These are phyloP conservation scores for Alloplasta piceator DNA, from an alignment of 2,888 invertebrate species.

Conservation along the genomic window DNA sequence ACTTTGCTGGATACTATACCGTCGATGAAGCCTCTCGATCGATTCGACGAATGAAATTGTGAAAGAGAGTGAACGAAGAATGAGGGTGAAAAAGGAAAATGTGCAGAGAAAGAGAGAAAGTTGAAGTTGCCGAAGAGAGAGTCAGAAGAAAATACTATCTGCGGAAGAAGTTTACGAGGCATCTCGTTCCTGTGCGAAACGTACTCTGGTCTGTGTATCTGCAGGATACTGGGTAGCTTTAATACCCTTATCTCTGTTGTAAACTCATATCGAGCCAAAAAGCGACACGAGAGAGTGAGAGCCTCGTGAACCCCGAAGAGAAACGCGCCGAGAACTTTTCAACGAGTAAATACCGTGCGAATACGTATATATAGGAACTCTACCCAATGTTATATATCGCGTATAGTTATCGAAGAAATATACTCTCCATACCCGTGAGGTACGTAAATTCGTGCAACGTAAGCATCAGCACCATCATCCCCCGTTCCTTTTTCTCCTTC, in stretches of 20 bases:
- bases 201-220: not conserved
- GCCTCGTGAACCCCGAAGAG: not conserved
- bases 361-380: constrained; percentile 31
- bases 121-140: constrained; percentile 59
- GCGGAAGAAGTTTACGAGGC: constrained; percentile 71
- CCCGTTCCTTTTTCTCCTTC: constrained; percentile 36
- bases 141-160: constrained; percentile 44
- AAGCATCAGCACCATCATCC: constrained; percentile 44
- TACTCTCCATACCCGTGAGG: constrained; percentile 18
- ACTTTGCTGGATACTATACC: constrained; percentile 62
- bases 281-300: constrained; percentile 5
- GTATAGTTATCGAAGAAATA: constrained; percentile 32
- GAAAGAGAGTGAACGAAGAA: constrained; percentile 46
- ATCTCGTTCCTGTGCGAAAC: constrained; percentile 48
- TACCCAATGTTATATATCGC: constrained; percentile 21
- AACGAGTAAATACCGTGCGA: constrained; percentile 40
- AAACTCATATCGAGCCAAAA: constrained; percentile 74
- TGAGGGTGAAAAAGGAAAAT: constrained; percentile 82
- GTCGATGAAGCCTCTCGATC: constrained; percentile 78
- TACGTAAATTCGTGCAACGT: constrained; percentile 56
- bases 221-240: constrained; percentile 66
- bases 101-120: constrained; percentile 80
- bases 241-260: constrained; percentile 76
- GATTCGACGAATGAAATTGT: constrained; percentile 33
- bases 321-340: constrained; percentile 54